Conservation (phyloP, 2,888 invertebrate species). For the Orthosia gothica region DNA sequence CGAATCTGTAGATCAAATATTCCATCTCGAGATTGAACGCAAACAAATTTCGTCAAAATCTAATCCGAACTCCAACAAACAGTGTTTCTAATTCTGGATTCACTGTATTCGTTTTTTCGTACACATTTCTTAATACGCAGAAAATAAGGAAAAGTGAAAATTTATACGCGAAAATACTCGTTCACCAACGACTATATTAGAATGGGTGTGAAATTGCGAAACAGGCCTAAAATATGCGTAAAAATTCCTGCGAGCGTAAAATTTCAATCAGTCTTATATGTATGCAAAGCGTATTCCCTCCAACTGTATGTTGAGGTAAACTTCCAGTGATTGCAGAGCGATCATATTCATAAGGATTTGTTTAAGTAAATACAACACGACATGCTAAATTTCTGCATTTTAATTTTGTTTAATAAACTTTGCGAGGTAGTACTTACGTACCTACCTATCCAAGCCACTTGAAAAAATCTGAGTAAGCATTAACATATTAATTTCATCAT, state of each 20-base stretch:
- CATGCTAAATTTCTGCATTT: conserved; percentile 36
- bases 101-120: conserved; percentile 38
- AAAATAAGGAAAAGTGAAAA: conserved; percentile 70
- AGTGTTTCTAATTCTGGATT: conserved; percentile 44
- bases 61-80: conserved; percentile 47
- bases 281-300: conserved; percentile 82
- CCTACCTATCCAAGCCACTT: neutral
- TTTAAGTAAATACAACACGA: conserved; percentile 28
- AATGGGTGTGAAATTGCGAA: conserved; percentile 82
- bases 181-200: conserved; percentile 79
- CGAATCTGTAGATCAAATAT: conserved; percentile 58
- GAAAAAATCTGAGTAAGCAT: neutral
- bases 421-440: too few species aligned
- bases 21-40: conserved; percentile 51
- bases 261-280: conserved; percentile 90
- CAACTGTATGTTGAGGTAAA: conserved; percentile 54
- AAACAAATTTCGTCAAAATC: conserved; percentile 60
- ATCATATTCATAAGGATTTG: conserved; percentile 58
- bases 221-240: conserved; percentile 86
- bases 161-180: conserved; percentile 72
- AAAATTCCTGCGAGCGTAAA: conserved; percentile 87
- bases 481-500: too few species aligned
- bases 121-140: conserved; percentile 62
- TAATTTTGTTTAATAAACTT: conserved; percentile 24
- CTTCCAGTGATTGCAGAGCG: conserved; percentile 56